Evolutionary conservation across 2,113 vertebrate species (phyloP), one percentile per base, ranked within the genome.

Genomic region (Phylloscopus trochiloides): DNA sequence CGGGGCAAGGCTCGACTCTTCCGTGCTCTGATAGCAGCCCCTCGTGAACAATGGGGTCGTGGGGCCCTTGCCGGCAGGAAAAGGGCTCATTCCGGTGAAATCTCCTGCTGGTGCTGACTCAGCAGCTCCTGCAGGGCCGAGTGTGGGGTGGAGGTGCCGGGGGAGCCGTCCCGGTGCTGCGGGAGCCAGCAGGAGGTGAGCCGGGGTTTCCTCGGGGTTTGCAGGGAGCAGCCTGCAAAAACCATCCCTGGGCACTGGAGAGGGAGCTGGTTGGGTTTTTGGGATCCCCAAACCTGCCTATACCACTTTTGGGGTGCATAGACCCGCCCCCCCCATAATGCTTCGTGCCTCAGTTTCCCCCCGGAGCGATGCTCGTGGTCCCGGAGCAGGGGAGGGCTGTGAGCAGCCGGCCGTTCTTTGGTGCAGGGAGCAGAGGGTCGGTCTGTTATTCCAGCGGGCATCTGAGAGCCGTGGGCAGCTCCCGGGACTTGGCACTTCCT

Each of bases 41-140:
- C 94, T 32, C 0, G 3, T 0, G 3, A 88, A 96, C 96, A 96
- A 96, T 96, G 94, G 88, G 90, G 86, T 86, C 32, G 9, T 0
- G 7, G 83, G 66, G 85, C 84, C 74, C 66, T 73, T 96, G 66
- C 85, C 54, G 0, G 93, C 95, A 90, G 96, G 96, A 93, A 96
- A 85, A 29, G 2, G 2, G 34, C 83, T 47, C 47, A 0, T 80
- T 93, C 78, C 19, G 8, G 21, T 88, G 80, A 88, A 57, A 67
- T 15, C 65, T 34, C 9, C 6, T 0, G 10, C 9, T 1, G 38
- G 17, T 73, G 86, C 91, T 65, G 95, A 95, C 19, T 74, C 84
- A 88, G 96, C 92, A 36, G 89, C 2, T 79, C 21, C 76, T 25
- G 73, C 22, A 6, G 58, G 86, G 79, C 79, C 8, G 4, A 16